Base-by-base conservation (phyloP, 1,140 invertebrate species). In the Megalopta genalis region DNA sequence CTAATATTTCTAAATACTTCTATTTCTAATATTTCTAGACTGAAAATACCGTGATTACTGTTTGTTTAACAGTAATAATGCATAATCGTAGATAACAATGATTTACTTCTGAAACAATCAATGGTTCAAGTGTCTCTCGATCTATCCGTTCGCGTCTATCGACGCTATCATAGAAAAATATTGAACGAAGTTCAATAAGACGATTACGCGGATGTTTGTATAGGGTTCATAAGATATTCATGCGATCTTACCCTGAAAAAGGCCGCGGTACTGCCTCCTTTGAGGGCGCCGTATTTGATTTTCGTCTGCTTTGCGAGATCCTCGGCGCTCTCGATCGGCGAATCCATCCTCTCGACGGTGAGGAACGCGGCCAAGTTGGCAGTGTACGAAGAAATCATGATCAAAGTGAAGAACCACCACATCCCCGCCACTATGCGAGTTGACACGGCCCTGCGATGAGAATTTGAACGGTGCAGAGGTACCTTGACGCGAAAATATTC, bases 371-470 rank as follows among this genome's bases (percentile, higher is more conserved):
- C 99, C 86, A 99, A 94, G 92, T 99, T 99, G 49, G 98, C 98
- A 37, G 98, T 99, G 93, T 99, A 99, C 1, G 98, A 99, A 21
- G 98, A 99, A 88, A 99, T 99, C 96, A 99, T 99, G 86, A 99
- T 99, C 23, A 99, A 93, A 0, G 98, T 99, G 93, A 99, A 99
- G 92, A 99, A 98, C 98, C 98, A 99, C 98, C 98, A 99, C 94
- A 98, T 98, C 2, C 95, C 95, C 14, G 97, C 97, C 7, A 98
- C 97, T 95, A 98, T 97, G 78, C 98, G 94, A 0, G 97, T 98
- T 5, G 96, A 97, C 14, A 97, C 95, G 67, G 96, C 97, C 92
- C 97, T 97, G 89, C 64, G 93, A 81, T 76, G 77, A 88, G 59
- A 85, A 82, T 84, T 80, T 76, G 63, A 63, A 69, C 64, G 81